phyloP scores from a whole-genome alignment of 1,140 invertebrate species.

The Ceratoteleas bidentatus region DNA sequence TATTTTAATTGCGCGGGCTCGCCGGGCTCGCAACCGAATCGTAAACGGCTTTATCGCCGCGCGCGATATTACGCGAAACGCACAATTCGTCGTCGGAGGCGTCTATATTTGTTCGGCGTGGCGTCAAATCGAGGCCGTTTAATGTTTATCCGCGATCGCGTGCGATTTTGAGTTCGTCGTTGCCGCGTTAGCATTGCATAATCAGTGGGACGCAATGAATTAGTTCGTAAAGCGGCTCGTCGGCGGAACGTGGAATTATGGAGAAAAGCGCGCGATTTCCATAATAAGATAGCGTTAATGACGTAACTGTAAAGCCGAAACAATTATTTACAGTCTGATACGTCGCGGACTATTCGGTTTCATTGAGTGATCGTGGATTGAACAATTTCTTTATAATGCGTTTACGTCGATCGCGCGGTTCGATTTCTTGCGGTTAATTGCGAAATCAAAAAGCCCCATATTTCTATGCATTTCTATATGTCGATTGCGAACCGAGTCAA shows the following conservation, averaged over 20 bases:
- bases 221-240: conserved; percentile 13
- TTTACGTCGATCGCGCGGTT: background rate
- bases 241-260: conserved; percentile 8
- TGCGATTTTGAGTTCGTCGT: conserved; percentile 14
- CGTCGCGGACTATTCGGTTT: conserved; percentile 10
- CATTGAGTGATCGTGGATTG: conserved; percentile 20
- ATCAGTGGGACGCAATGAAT: conserved; percentile 17
- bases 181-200: conserved; percentile 13
- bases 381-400: conserved; percentile 14
- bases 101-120: conserved; percentile 25
- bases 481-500: too few relatives aligned
- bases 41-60: background rate
- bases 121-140: conserved; percentile 27
- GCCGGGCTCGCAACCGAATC: background rate
- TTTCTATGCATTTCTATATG: too few relatives aligned
- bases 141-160: conserved; percentile 22
- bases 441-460: too few relatives aligned
- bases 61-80: too few relatives aligned
- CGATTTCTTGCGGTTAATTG: conserved; percentile 10
- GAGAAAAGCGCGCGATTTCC: conserved; percentile 28
- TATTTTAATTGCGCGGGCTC: background rate
- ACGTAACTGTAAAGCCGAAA: conserved; percentile 44
- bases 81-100: background rate
- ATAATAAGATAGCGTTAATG: conserved; percentile 24
- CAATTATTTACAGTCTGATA: conserved; percentile 57